These are phyloP conservation scores for Hirtodrosophila confusa DNA, from an alignment of 2,888 invertebrate genomes.

Conservation along the genomic window DNA sequence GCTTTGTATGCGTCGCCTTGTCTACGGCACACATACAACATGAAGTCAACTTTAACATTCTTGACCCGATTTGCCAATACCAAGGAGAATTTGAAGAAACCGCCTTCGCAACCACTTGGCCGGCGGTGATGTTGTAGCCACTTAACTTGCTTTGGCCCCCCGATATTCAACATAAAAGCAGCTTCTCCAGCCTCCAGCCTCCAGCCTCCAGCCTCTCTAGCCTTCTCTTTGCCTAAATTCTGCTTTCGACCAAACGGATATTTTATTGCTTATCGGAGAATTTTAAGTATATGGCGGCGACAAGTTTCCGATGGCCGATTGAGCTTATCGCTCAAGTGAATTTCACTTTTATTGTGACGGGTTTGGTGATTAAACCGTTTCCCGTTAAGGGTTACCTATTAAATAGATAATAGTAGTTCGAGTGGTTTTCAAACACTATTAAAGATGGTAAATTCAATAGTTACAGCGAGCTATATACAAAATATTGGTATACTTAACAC, in stretches of 20 bases:
- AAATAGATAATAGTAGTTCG: constrained; percentile 3
- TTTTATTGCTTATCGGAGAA: constrained; percentile 21
- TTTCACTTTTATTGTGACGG: constrained; percentile 3
- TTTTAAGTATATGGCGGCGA: constrained; percentile 7
- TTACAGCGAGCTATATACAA: no score
- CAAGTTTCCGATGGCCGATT: background rate
- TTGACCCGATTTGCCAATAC: constrained; percentile 48
- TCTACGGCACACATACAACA: constrained; percentile 19
- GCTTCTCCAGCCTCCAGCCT: constrained; percentile 2
- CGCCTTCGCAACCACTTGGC: constrained; percentile 14
- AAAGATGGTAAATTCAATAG: no score
- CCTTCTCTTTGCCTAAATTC: constrained; percentile 13
- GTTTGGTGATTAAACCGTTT: background rate
- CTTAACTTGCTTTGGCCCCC: constrained; percentile 49
- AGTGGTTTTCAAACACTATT: no score
- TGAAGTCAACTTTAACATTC: constrained; percentile 30
- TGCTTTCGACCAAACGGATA: constrained; percentile 6
- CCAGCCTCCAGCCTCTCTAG: no score
- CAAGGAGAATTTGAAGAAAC: constrained; percentile 18
- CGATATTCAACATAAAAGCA: constrained; percentile 26
- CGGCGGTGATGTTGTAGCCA: constrained; percentile 17
- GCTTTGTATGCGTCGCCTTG: constrained; percentile 22
- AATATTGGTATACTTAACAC: no score
- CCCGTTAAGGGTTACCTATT: constrained; percentile 1
- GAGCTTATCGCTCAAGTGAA: constrained; percentile 12